Conservation (phyloP, 2,113 vertebrate species). For the Serinus canaria region DNA sequence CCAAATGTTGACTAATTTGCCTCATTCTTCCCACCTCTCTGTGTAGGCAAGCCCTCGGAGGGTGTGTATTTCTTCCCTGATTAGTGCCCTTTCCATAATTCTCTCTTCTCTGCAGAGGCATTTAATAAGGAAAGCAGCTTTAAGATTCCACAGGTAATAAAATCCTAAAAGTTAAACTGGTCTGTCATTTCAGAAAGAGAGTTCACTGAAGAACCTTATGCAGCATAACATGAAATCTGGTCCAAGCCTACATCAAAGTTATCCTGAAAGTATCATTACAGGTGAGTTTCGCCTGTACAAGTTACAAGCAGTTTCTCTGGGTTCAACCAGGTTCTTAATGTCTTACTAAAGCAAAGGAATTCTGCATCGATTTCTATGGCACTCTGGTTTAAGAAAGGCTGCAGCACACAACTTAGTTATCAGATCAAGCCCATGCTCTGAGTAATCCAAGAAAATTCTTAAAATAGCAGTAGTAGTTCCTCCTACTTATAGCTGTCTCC, state of each 20-base stretch:
- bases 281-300: neutral
- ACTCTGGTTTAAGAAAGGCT: neutral
- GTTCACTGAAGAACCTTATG: neutral
- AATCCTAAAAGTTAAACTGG: neutral
- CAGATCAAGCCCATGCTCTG: neutral
- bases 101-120: neutral
- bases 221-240: neutral
- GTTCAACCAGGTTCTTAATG: neutral
- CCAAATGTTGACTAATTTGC: neutral
- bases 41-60: neutral
- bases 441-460: neutral
- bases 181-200: neutral
- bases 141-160: neutral
- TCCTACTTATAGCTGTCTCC: neutral
- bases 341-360: neutral
- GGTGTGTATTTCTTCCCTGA: neutral
- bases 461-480: neutral
- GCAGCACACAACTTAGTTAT: neutral
- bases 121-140: neutral
- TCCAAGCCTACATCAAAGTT: neutral
- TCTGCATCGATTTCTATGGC: neutral
- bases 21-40: neutral
- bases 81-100: neutral
- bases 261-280: neutral
- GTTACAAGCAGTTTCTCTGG: neutral